phyloP scores from a whole-genome alignment of 1,140 invertebrate genomes.

The Trichomalopsis sarcophagae region DNA sequence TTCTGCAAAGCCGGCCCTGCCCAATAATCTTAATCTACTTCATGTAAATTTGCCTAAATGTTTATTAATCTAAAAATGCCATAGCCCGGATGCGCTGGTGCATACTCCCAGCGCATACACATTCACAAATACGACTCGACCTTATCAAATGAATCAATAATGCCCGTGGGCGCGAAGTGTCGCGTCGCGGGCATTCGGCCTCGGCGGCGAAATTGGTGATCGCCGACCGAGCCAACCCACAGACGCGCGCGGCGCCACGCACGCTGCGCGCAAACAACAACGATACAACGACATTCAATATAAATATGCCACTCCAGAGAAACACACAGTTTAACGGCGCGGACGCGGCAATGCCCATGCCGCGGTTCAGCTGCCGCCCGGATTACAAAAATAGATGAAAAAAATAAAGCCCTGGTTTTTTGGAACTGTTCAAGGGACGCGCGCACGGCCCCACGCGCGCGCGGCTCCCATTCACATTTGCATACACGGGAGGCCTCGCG shows the following conservation, averaged over 20 bases:
- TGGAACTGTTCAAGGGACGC: slow-evolving; percentile 62
- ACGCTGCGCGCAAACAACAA: slow-evolving; percentile 52
- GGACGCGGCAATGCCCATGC: slow-evolving; percentile 65
- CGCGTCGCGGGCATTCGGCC: slow-evolving; percentile 26
- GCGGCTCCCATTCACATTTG: slow-evolving; percentile 59
- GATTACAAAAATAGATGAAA: slow-evolving; percentile 51
- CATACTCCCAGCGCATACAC: slow-evolving; percentile 77
- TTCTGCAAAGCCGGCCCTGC: slow-evolving; percentile 63
- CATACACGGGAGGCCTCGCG: slow-evolving; percentile 64
- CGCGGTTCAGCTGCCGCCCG: slow-evolving; percentile 47
- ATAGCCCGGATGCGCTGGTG: slow-evolving; percentile 77
- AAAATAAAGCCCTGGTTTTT: slow-evolving; percentile 68
- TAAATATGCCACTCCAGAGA: slow-evolving; percentile 54
- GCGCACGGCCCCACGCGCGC: slow-evolving; percentile 68
- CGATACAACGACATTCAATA: slow-evolving; percentile 64
- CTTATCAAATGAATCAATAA: slow-evolving; percentile 61
- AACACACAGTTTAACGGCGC: slow-evolving; percentile 60
- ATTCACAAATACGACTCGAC: slow-evolving; percentile 76
- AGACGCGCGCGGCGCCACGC: neutral
- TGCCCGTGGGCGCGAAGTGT: slow-evolving; percentile 40
- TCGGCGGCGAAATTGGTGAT: slow-evolving; percentile 55
- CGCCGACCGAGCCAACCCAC: slow-evolving; percentile 40
- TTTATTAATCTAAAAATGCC: slow-evolving; percentile 76
- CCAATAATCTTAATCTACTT: slow-evolving; percentile 74
- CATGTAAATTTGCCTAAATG: slow-evolving; percentile 76